phyloP scores from a whole-genome alignment of 2,113 vertebrate species.

The Peromyscus californicus region DNA sequence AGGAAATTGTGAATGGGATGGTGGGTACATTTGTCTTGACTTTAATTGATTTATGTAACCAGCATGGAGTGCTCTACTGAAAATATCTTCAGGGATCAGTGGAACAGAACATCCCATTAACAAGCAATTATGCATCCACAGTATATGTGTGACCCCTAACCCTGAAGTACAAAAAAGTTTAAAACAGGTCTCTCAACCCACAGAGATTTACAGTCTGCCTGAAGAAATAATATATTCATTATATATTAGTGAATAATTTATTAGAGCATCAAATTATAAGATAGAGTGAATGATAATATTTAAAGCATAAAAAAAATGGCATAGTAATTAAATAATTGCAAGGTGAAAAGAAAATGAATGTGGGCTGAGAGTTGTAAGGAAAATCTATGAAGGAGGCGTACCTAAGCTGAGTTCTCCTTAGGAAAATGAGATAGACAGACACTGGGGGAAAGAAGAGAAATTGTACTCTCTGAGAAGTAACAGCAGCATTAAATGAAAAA shows the following conservation, averaged over 20 bases:
- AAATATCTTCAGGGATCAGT: not conserved
- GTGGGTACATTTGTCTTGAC: not conserved
- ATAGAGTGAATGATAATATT: slow-evolving; percentile 18
- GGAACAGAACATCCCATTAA: slow-evolving; percentile 17
- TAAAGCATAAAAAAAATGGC: slow-evolving; percentile 14
- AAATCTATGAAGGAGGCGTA: not conserved
- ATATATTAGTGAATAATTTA: slow-evolving; percentile 45
- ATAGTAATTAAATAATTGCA: not conserved
- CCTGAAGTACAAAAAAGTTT: not conserved
- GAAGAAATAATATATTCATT: slow-evolving; percentile 52
- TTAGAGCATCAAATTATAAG: slow-evolving; percentile 31
- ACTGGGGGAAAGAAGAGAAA: not conserved
- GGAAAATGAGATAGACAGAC: not conserved
- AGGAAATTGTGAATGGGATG: not conserved
- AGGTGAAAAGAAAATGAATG: not conserved
- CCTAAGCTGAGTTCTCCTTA: not conserved
- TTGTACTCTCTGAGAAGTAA: not conserved
- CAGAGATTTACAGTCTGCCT: not conserved
- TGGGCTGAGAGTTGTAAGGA: not conserved
- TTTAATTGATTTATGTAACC: slow-evolving; percentile 23
- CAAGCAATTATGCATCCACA: not conserved
- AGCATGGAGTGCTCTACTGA: not conserved
- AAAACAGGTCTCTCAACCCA: not conserved
- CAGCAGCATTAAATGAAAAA: not conserved
- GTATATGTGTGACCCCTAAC: not conserved